These are phyloP conservation scores for Scarus forsteni DNA, from an alignment of 2,797 vertebrate genomes.

Conservation along the genomic window DNA sequence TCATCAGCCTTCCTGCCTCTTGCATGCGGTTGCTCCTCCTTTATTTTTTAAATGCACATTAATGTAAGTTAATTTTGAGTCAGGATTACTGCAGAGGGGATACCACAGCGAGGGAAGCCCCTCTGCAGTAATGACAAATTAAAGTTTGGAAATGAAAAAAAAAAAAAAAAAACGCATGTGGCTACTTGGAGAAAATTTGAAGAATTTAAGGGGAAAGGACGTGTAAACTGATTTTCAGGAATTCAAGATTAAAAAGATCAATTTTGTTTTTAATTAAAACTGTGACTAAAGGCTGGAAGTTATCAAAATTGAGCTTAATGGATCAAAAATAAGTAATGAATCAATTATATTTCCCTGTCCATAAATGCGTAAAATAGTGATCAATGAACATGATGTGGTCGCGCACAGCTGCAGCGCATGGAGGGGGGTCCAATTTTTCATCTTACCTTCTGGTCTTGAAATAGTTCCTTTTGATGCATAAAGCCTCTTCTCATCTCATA, in stretches of 20 bases:
- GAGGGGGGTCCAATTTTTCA: background rate
- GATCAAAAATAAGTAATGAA: background rate
- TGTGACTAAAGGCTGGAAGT: background rate
- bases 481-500: conserved; percentile 70
- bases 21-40: conserved; percentile 22
- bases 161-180: too few relatives aligned
- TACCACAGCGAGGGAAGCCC: too few relatives aligned
- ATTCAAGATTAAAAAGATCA: background rate
- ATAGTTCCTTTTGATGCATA: conserved; percentile 56
- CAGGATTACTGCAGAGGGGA: background rate
- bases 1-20: conserved; percentile 15
- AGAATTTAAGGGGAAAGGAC: too few relatives aligned
- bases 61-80: conserved; percentile 31
- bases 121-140: background rate
- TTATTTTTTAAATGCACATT: conserved; percentile 32
- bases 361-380: background rate
- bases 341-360: background rate
- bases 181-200: background rate
- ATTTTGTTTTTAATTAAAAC: too few relatives aligned
- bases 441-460: conserved; percentile 74
- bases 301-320: background rate
- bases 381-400: background rate
- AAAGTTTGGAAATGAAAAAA: background rate
- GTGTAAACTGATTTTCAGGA: background rate
- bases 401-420: background rate